Percentiles rank a stretch among this genome's conserved stretches.
These are phyloP conservation scores for Octonoba sinensis DNA, from an alignment of 2,888 invertebrate species.

Conservation along the genomic window DNA sequence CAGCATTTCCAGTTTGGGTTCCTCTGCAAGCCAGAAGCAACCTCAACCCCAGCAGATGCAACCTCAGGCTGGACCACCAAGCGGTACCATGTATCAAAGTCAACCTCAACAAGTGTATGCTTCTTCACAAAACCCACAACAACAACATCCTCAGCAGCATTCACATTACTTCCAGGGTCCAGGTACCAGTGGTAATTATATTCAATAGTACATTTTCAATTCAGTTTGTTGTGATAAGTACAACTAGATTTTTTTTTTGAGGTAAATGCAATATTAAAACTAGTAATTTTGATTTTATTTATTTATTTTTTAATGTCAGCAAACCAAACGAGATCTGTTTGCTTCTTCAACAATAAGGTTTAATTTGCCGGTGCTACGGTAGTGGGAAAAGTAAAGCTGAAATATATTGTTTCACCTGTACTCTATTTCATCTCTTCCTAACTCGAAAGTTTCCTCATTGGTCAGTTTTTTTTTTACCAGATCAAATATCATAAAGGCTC, in stretches of 20 bases:
- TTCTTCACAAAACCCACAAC: slow-evolving; percentile 37
- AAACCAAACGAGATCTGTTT: too few relatives aligned
- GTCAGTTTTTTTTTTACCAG: too few relatives aligned
- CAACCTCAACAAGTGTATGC: slow-evolving; percentile 53
- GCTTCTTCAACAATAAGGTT: too few relatives aligned
- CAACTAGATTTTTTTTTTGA: not conserved
- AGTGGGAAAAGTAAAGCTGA: too few relatives aligned
- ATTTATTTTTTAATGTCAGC: too few relatives aligned
- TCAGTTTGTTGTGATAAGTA: not conserved
- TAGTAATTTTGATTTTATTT: too few relatives aligned
- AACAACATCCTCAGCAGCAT: slow-evolving; percentile 35
- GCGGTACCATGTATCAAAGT: slow-evolving; percentile 45
- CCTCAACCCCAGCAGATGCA: slow-evolving; percentile 41
- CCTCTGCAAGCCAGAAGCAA: slow-evolving; percentile 61
- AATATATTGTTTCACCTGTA: too few relatives aligned
- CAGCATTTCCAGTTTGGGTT: slow-evolving; percentile 63
- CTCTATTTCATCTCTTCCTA: too few relatives aligned
- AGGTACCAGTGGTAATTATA: slow-evolving; percentile 16
- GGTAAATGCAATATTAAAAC: not conserved
- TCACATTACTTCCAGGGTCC: slow-evolving; percentile 42
- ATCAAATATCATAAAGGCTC: too few relatives aligned
- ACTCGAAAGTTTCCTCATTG: too few relatives aligned
- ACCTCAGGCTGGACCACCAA: slow-evolving; percentile 31
- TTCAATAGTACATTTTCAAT: not conserved
- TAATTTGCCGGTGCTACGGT: too few relatives aligned